phyloP scores from a whole-genome alignment of 2,888 invertebrate species.

The Agrotis exclamationis region DNA sequence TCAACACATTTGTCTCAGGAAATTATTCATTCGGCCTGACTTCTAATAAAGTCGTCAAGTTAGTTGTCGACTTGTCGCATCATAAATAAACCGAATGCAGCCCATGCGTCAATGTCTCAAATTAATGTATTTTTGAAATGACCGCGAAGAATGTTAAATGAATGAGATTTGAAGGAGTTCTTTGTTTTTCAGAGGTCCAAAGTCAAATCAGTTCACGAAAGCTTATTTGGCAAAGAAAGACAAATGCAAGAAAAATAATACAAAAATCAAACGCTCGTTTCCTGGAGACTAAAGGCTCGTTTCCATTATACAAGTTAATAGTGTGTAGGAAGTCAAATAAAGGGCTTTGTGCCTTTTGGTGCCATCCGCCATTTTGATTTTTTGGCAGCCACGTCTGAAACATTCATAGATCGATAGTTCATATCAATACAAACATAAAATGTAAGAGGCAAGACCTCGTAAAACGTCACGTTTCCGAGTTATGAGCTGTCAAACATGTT shows the following conservation, averaged over 20 bases:
- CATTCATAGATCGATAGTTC: too few relatives aligned
- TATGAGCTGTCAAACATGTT: too few relatives aligned
- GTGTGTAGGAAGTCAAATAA: too few relatives aligned
- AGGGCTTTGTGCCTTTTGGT: too few relatives aligned
- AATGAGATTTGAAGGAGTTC: slow-evolving; percentile 9
- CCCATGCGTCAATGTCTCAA: slow-evolving; percentile 41
- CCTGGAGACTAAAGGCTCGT: too few relatives aligned
- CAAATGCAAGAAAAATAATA: not conserved
- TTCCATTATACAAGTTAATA: too few relatives aligned
- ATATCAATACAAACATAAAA: too few relatives aligned
- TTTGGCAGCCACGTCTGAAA: too few relatives aligned
- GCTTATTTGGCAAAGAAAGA: not conserved
- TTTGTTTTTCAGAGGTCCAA: slow-evolving; percentile 26
- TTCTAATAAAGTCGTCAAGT: slow-evolving; percentile 52
- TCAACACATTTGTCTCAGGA: slow-evolving; percentile 44
- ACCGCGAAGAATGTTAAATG: slow-evolving; percentile 30
- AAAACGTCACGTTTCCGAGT: too few relatives aligned
- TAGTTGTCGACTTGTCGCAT: slow-evolving; percentile 13
- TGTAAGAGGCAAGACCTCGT: too few relatives aligned
- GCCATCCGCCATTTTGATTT: too few relatives aligned
- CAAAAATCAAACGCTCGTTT: too few relatives aligned
- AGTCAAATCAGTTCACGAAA: slow-evolving; percentile 3
- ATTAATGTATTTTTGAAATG: slow-evolving; percentile 38
- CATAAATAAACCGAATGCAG: slow-evolving; percentile 32
- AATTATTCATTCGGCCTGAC: slow-evolving; percentile 52